A percentile compares a stretch with the other conserved stretches of the same genome.
These are phyloP conservation scores for Catagonus wagneri DNA, from an alignment of 2,113 vertebrate species.

Conservation along the genomic window DNA sequence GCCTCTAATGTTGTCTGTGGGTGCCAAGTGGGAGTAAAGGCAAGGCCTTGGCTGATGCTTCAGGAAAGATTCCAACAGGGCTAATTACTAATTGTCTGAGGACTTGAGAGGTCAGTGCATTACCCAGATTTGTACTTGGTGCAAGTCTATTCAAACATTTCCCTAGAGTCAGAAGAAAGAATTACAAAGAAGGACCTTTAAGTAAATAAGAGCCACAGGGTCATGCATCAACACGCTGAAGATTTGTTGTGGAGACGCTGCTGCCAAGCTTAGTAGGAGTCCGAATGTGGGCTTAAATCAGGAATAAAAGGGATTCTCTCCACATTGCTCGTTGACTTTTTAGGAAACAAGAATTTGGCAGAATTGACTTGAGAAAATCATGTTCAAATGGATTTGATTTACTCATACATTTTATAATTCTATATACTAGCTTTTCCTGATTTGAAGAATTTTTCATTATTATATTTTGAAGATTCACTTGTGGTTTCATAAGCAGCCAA, in stretches of 20 bases:
- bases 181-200: not conserved
- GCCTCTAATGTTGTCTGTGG: not conserved
- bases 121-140: not conserved
- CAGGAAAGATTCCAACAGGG: not conserved
- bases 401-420: not conserved
- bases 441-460: not conserved
- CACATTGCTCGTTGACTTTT: not conserved
- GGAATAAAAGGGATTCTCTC: not conserved
- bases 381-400: not conserved
- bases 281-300: not conserved
- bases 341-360: not conserved
- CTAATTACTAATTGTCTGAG: constrained; percentile 49
- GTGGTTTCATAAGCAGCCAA: not conserved
- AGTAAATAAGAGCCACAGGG: not conserved
- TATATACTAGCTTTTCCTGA: not conserved
- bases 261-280: not conserved
- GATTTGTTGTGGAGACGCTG: not conserved
- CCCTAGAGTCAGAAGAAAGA: not conserved
- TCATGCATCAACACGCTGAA: not conserved
- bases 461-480: not conserved
- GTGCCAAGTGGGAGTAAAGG: not conserved
- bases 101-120: not conserved
- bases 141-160: constrained; percentile 32
- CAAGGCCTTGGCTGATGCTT: not conserved
- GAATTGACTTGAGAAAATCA: not conserved